Conservation (phyloP, 2,113 vertebrate genomes). For the Grantiella picta region DNA sequence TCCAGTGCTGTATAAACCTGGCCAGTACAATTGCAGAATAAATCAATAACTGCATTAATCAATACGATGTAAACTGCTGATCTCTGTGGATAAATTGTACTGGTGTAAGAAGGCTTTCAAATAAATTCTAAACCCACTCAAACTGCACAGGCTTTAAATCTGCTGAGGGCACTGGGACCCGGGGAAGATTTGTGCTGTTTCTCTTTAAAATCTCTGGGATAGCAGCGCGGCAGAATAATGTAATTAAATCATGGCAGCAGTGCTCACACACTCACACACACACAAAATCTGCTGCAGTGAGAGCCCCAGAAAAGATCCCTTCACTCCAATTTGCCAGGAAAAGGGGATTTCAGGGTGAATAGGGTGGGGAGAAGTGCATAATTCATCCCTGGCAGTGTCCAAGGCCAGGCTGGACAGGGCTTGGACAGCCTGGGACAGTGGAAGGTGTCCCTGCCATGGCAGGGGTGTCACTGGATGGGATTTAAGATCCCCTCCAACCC, state of each 20-base stretch:
- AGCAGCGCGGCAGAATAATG: background rate
- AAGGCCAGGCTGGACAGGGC: background rate
- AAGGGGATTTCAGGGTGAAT: background rate
- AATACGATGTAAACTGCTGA: slow-evolving; percentile 67
- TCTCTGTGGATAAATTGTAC: slow-evolving; percentile 60
- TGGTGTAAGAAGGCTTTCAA: slow-evolving; percentile 28
- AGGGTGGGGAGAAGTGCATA: background rate
- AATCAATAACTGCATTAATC: slow-evolving; percentile 63
- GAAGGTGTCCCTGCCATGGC: background rate
- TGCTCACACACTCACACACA: background rate
- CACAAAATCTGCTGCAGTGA: background rate
- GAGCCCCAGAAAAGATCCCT: background rate
- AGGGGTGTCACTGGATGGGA: fast-evolving
- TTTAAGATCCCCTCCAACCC: fast-evolving
- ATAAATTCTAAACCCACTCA: slow-evolving; percentile 54
- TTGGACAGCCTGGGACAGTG: background rate
- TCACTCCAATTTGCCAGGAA: background rate
- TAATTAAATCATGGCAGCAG: background rate
- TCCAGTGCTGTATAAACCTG: background rate
- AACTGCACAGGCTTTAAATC: slow-evolving; percentile 41
- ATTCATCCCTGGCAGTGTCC: background rate
- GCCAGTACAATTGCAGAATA: slow-evolving; percentile 31
- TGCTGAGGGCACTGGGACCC: background rate
- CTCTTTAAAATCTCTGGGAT: background rate
- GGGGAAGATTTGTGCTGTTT: background rate